These are phyloP conservation scores for Phytoseiulus persimilis DNA, from an alignment of 2,888 invertebrate species.

Conservation along the genomic window DNA sequence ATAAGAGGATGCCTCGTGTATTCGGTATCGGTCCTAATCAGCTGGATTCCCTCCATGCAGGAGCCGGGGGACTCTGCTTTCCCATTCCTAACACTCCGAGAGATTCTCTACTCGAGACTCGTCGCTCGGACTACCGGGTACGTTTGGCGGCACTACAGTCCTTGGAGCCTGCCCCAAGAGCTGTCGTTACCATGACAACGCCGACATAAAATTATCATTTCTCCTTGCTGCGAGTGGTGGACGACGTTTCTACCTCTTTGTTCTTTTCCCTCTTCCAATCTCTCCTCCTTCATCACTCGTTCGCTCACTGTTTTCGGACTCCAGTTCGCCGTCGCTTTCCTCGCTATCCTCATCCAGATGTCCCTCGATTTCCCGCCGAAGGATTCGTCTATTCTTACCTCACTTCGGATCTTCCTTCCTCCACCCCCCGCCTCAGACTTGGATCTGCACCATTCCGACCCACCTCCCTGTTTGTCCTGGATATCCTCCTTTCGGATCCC, in stretches of 20 bases:
- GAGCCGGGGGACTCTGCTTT: neutral
- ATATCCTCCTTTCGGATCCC: no score
- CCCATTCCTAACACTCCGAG: no score
- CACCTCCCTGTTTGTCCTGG: no score
- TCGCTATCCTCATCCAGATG: neutral
- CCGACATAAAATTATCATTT: slow-evolving; percentile 38
- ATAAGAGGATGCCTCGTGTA: neutral
- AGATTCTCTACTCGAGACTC: neutral
- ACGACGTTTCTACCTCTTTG: slow-evolving; percentile 5
- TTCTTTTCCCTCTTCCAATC: neutral
- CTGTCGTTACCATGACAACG: slow-evolving; percentile 32
- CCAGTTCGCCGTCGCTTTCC: neutral
- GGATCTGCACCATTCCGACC: no score
- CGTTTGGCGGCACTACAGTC: neutral
- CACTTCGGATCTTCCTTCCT: no score
- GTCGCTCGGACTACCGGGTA: neutral
- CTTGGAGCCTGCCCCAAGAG: neutral
- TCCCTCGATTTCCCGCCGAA: neutral
- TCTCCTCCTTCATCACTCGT: neutral
- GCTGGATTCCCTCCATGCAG: neutral
- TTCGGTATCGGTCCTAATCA: neutral
- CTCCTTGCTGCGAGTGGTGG: neutral
- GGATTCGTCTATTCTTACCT: no score
- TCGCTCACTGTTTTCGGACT: neutral
- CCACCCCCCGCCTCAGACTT: no score